A percentile compares a stretch with the other conserved stretches of the same genome.
phyloP scores from a whole-genome alignment of 35 echinoderm and acorn worm genomes.

The Strongylocentrotus purpuratus region DNA sequence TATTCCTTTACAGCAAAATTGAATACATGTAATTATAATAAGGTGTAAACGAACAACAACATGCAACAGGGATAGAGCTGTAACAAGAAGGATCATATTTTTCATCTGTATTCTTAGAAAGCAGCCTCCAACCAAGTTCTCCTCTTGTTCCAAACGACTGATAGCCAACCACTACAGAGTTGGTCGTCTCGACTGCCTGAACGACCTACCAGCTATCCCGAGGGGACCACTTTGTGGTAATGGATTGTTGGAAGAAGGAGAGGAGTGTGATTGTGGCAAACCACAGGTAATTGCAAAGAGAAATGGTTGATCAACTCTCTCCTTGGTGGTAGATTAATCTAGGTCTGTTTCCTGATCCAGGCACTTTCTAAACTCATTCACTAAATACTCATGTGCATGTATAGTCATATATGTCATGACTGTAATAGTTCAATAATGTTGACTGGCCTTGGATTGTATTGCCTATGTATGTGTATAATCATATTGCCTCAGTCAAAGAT shows the following conservation, averaged over 20 bases:
- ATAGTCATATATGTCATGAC: too few relatives aligned
- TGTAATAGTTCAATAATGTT: too few relatives aligned
- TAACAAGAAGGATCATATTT: not conserved
- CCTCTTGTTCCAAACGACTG: not conserved
- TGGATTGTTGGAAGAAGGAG: conserved; percentile 37
- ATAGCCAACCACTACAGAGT: not conserved
- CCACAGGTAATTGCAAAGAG: conserved; percentile 34
- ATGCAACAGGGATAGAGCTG: not conserved
- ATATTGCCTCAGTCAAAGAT: too few relatives aligned
- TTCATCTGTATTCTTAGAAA: not conserved
- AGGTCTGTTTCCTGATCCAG: not conserved
- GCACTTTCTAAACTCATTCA: not conserved
- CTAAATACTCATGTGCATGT: too few relatives aligned
- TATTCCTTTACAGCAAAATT: too few relatives aligned
- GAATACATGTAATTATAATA: too few relatives aligned
- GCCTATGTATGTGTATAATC: too few relatives aligned
- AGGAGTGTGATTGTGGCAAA: conserved; percentile 44
- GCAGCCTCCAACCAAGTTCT: conserved; percentile 43
- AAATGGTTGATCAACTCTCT: not conserved
- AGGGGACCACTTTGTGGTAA: conserved; percentile 42
- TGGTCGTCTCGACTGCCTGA: not conserved
- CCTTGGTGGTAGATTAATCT: not conserved
- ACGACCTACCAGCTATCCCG: conserved; percentile 17
- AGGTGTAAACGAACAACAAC: too few relatives aligned
- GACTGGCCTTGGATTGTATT: too few relatives aligned